A percentile compares a stretch with the other conserved stretches of the same genome.
Evolutionary conservation across 92 coral and sea anemone species (phyloP).

Genomic region (Porites evermanni): DNA sequence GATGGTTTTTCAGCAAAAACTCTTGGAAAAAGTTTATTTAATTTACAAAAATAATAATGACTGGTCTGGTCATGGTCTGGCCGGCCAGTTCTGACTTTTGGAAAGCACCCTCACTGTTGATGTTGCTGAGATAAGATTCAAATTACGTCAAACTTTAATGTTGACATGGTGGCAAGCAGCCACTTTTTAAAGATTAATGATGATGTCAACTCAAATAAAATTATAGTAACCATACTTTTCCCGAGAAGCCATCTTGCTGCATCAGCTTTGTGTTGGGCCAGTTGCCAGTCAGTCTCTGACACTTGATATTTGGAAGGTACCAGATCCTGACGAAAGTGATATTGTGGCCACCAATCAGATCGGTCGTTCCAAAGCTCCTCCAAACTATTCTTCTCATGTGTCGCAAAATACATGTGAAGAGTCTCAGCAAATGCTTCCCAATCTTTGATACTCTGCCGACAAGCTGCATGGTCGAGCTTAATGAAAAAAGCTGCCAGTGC

Average conservation of each 20-base stretch:
- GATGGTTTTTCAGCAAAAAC: too few species aligned
- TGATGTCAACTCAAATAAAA: neutral
- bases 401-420: slow-evolving; percentile 31
- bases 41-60: too few species aligned
- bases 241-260: slow-evolving; percentile 73
- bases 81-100: too few species aligned
- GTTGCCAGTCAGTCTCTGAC: slow-evolving; percentile 32
- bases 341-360: slow-evolving; percentile 93
- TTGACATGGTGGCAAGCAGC: too few species aligned
- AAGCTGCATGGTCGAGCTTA: slow-evolving; percentile 89
- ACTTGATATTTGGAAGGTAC: slow-evolving; percentile 19
- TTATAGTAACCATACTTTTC: slow-evolving; percentile 45
- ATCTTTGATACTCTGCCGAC: slow-evolving; percentile 49
- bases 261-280: slow-evolving; percentile 65
- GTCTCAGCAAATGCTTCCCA: slow-evolving; percentile 68
- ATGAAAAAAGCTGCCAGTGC: slow-evolving; percentile 62
- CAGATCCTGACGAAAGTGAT: slow-evolving; percentile 76
- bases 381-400: slow-evolving; percentile 28
- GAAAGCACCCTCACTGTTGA: too few species aligned
- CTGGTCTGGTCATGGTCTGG: too few species aligned
- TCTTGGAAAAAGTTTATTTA: too few species aligned
- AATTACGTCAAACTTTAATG: too few species aligned
- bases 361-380: slow-evolving; percentile 80
- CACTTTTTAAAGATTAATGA: too few species aligned
- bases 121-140: too few species aligned